These are phyloP conservation scores for Etia nguti DNA, from an alignment of 2,113 vertebrate species.

Conservation along the genomic window DNA sequence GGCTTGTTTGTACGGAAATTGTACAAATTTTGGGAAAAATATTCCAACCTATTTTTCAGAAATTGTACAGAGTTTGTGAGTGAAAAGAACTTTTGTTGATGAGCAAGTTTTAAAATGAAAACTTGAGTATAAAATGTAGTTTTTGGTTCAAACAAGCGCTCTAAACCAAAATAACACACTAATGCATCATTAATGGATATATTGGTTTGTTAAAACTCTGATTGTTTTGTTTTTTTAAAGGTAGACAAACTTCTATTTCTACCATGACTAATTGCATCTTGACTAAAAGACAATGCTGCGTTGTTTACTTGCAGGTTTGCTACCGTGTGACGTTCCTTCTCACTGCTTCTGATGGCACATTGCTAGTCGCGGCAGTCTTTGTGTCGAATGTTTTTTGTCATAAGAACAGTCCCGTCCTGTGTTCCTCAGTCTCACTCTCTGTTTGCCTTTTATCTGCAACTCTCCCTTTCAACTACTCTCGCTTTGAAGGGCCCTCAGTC, in stretches of 20 bases:
- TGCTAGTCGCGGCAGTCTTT: neutral
- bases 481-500: constrained; percentile 39
- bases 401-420: neutral
- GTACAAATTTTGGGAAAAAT: neutral
- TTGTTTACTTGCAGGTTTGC: neutral
- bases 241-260: neutral
- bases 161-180: accelerated
- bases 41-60: neutral
- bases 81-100: neutral
- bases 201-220: neutral
- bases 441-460: neutral
- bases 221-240: neutral
- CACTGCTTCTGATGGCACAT: neutral
- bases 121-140: neutral
- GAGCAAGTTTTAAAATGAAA: neutral
- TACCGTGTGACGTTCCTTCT: neutral
- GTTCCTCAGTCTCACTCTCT: neutral
- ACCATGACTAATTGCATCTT: neutral
- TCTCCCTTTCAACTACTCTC: constrained; percentile 22
- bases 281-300: neutral
- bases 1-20: neutral
- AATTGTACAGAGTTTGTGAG: neutral
- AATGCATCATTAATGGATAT: neutral
- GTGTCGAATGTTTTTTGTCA: neutral
- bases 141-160: neutral